Evolutionary conservation across 2,888 invertebrate species (phyloP), one percentile per base, ranked within the genome.

Genomic region (Psylliodes chrysocephalus): DNA sequence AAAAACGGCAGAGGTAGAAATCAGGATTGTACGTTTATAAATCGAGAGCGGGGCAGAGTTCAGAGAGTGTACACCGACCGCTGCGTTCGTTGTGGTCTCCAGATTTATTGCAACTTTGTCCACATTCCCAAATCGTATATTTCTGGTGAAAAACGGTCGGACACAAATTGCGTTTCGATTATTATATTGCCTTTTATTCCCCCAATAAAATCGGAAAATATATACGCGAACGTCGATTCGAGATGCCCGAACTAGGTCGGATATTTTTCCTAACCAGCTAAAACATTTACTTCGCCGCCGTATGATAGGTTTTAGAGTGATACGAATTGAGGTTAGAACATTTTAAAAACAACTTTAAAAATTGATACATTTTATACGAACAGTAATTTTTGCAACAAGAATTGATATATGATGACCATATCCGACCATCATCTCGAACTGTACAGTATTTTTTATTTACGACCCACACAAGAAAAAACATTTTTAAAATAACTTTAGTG

Each of bases 91-190:
- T 79, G 79, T 72, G 80, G 80, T 79, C 75, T 69, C 65, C 75
- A 79, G 80, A 80, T 80, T 80, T 80, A 80, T 80, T 77, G 74
- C 76, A 73, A 78, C 71, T 73, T 71, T 71, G 79, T 78, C 75
- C 75, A 73, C 75, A 77, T 59, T 60, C 47, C 56, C 60, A 74
- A 51, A 63, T 54, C 66, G 64, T 61, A 65, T 61, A 61, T 64
- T 40, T 64, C 59, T 71, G 70, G 74, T 73, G 74, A 71, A 67
- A 73, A 72, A 69, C 66, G 66, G 62, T 59, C 66, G 52, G 70
- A 66, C 65, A 63, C 61, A 64, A 66, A 66, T 64, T 66, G 56
- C 63, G 53, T 66, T 68, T 63, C 66, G 66, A 66, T 66, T 68
- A 68, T 68, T 68, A 63, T 59, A 68, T 65, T 63, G 61, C 65